Percentiles rank a stretch among this genome's conserved stretches.
Conservation (phyloP, 2,888 invertebrate genomes). For the Lepidocyrtinus sp. region DNA sequence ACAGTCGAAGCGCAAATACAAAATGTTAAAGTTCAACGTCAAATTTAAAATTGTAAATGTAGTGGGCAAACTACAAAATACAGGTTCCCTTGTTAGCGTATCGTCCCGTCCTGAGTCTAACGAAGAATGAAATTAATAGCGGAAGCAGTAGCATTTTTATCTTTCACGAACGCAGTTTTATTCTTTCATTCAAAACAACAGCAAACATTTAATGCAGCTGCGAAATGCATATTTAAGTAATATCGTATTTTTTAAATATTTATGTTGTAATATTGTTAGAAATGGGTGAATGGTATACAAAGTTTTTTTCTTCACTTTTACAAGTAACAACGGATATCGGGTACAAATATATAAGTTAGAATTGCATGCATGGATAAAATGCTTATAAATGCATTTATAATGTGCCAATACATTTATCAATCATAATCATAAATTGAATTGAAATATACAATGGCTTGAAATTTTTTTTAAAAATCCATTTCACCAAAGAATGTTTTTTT, state of each 20-base stretch:
- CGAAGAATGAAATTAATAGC: neutral
- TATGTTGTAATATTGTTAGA: slow-evolving; percentile 24
- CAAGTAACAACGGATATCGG: slow-evolving; percentile 33
- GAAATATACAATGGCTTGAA: no score
- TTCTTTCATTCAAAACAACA: slow-evolving; percentile 39
- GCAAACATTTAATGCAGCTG: slow-evolving; percentile 34
- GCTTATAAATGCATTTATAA: slow-evolving; percentile 14
- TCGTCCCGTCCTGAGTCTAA: no score
- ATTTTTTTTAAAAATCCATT: no score
- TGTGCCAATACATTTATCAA: no score
- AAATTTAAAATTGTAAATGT: no score
- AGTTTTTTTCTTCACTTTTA: slow-evolving; percentile 28
- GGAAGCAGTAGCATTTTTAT: slow-evolving; percentile 13
- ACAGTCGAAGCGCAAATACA: no score
- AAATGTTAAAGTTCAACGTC: no score
- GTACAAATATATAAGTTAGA: slow-evolving; percentile 52
- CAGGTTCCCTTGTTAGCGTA: no score
- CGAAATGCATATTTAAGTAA: slow-evolving; percentile 30
- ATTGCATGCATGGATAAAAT: slow-evolving; percentile 39
- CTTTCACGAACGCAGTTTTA: slow-evolving; percentile 17
- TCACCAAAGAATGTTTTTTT: no score
- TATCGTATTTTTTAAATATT: slow-evolving; percentile 6
- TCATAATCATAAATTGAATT: no score
- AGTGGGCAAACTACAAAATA: no score
- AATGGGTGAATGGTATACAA: slow-evolving; percentile 54